Conservation (phyloP, 2,113 vertebrate species). For the Sturnira hondurensis region DNA sequence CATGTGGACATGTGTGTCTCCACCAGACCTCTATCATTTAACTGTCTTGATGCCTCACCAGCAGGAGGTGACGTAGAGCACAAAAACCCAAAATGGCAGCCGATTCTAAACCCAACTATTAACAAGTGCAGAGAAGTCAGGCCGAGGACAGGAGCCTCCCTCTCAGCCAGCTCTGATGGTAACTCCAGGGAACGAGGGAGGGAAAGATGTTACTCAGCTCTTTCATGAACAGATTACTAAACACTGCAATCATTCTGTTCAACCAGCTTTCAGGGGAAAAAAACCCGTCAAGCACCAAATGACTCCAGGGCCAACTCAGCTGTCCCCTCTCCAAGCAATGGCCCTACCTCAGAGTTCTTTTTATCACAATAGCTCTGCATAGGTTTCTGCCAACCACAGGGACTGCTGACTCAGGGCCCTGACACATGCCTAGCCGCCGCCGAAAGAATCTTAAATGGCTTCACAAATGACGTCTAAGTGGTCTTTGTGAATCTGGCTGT, state of each 20-base stretch:
- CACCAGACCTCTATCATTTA: background rate
- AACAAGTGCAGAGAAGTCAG: background rate
- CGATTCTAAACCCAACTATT: background rate
- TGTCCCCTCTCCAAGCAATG: background rate
- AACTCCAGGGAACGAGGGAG: no score
- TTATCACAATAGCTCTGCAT: accelerated
- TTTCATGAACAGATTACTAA: background rate
- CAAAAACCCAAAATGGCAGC: background rate
- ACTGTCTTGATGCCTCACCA: background rate
- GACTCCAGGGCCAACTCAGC: background rate
- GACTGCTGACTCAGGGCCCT: background rate
- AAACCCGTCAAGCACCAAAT: background rate
- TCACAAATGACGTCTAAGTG: background rate
- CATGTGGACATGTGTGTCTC: background rate
- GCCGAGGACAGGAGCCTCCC: background rate
- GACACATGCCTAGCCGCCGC: background rate
- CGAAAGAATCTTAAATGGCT: background rate
- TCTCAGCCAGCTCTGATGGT: background rate
- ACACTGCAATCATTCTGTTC: background rate
- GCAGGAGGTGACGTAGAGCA: background rate
- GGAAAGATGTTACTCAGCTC: background rate
- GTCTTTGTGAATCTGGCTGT: background rate
- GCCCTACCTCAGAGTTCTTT: background rate
- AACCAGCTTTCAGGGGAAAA: background rate
- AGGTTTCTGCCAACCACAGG: background rate